A percentile compares a stretch with the other conserved stretches of the same genome.
phyloP scores from a whole-genome alignment of 2,113 vertebrate species.

The Mormoops blainvillei region DNA sequence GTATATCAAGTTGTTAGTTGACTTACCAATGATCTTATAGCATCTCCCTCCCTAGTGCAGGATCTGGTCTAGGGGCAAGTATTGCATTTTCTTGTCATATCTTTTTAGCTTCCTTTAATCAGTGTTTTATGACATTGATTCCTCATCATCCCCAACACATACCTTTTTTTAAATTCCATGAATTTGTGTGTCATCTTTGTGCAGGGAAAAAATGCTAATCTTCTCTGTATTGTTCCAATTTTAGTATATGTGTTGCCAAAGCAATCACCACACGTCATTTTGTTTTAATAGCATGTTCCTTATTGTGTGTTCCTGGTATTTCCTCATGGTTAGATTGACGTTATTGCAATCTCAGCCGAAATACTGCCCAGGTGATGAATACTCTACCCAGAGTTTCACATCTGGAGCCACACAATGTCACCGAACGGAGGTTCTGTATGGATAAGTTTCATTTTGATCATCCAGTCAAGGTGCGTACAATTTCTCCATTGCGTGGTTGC shows the following conservation, averaged over 20 bases:
- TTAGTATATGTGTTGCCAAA: background rate
- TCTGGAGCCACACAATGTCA: background rate
- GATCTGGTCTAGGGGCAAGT: background rate
- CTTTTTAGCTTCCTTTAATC: background rate
- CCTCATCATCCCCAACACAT: no score
- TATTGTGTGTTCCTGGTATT: background rate
- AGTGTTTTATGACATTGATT: background rate
- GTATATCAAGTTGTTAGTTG: background rate
- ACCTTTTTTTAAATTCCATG: background rate
- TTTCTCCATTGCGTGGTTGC: background rate
- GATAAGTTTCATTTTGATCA: background rate
- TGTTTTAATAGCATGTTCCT: background rate
- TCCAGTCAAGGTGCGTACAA: background rate
- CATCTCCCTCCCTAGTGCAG: background rate
- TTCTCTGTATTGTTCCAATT: background rate
- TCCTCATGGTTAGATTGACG: background rate
- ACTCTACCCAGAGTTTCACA: background rate
- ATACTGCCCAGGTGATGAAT: background rate
- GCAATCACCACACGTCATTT: background rate
- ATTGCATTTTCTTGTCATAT: background rate
- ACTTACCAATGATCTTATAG: background rate
- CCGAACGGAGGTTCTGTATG: background rate
- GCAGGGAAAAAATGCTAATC: background rate
- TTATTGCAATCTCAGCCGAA: background rate
- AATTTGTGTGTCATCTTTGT: background rate